Evolutionary conservation across 2,888 invertebrate species (phyloP), one percentile per base, ranked within the genome.

Genomic region (Drosophila barbarae): DNA sequence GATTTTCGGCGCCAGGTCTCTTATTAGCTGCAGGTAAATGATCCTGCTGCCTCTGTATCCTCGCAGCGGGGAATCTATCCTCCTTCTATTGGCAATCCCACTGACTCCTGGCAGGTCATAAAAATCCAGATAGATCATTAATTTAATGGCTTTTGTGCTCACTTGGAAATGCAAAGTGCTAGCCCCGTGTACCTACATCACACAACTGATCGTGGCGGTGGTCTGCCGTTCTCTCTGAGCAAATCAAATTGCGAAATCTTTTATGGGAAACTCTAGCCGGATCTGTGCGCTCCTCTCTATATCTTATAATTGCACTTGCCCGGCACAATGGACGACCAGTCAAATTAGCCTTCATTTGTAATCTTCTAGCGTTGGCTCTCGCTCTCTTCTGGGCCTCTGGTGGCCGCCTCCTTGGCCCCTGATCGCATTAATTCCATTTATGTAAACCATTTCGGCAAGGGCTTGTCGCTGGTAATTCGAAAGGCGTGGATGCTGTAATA

Each of bases 281-380:
- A 64, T 51, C 63, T 55, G 63, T 53, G n/a, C 8, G 68, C 60
- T 72, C 60, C 61, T 65, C 69, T 30, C n/a, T 75, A 81, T 86
- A 86, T 87, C 87, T 79, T 71, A 84, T 88, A 88, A 87, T 87
- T 87, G 87, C 87, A 75, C 75, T 63, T 44, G 50, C 64, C 35
- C 23, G 8, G 60, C 64, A 69, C 79, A 70, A 69, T 58, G 39
- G 44, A 13, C 67, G 44, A 13, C 67, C 64, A 72, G 78, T 77
- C 72, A 84, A 86, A 84, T 83, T 86, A 83, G 86, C 67, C 78
- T 65, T 67, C 72, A 77, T 86, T 84, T 85, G 75, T 66, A 70
- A 80, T 74, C 65, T 71, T 66, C 69, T 68, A 63, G 73, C 64
- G 53, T 28, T 52, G 64, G 61, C 32, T 15, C 21, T 21, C 36